Evolutionary conservation across 2,113 vertebrate species (phyloP), one percentile per base, ranked within the genome.

Genomic region (Felis chaus): DNA sequence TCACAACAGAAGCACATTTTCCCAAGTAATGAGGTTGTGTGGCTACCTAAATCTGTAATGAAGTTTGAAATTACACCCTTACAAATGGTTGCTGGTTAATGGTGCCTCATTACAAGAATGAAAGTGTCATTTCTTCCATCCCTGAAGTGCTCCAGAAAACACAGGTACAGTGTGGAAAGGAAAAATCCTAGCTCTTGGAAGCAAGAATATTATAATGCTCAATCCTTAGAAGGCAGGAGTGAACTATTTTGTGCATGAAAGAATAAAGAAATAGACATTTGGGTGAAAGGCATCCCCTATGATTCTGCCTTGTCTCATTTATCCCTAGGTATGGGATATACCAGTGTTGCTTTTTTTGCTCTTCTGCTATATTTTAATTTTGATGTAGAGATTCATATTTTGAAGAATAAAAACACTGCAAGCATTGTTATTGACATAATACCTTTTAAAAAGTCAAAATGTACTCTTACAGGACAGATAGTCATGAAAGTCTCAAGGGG

Each of bases 61-160:
- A 39, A 79, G 78, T 97, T 27, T 98, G 93, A 97, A 98, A 95
- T 96, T 96, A 96, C 88, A 78, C 10, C 93, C 96, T 73, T 82
- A 98, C 89, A 97, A 97, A 96, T 83, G 53, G 81, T 78, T 57
- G 83, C 91, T 80, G 57, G 78, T 90, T 97, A 98, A 97, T 93
- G 83, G 82, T 36, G 6, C 94, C 85, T 96, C 63, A 27, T 96
- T 98, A 97, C 98, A 97, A 95, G 78, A 89, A 90, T 27, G 25
- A 88, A 96, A 88, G 95, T 94, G 95, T 94, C 4, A 96, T 89
- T 95, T 97, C 94, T 97, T 41, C 92, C 48, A 81, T 45, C 23
- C 4, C 25, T 53, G 53, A 95, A 50, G 97, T 68, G 45, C 87
- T 84, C 88, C 31, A 74, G 63, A 95, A 97, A 92, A 80, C 53